A percentile compares a stretch with the other conserved stretches of the same genome.
phyloP scores from a whole-genome alignment of 2,888 invertebrate genomes.

The Maniola hyperantus region DNA sequence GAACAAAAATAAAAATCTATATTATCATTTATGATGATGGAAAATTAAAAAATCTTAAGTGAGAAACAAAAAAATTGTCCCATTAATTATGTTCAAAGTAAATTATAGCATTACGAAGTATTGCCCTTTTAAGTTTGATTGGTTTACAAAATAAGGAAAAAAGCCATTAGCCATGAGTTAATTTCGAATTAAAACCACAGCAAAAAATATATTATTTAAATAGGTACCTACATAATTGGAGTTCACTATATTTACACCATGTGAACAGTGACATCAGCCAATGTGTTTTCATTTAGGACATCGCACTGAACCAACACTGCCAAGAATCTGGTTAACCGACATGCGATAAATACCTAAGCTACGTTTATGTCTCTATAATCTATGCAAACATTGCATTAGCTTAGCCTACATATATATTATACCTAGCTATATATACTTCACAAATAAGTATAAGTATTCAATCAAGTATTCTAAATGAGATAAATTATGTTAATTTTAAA shows the following conservation, averaged over 20 bases:
- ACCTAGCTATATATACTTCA: neutral
- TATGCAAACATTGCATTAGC: constrained; percentile 12
- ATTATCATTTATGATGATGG: no score
- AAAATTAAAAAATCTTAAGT: no score
- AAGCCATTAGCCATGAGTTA: neutral
- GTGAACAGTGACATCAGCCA: constrained; percentile 43
- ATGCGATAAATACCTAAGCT: constrained; percentile 29
- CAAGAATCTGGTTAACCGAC: constrained; percentile 37
- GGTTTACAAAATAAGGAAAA: constrained; percentile 4
- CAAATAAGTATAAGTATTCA: neutral
- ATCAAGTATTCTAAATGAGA: no score
- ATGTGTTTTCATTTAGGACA: constrained; percentile 41
- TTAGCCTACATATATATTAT: neutral
- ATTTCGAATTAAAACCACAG: constrained; percentile 13
- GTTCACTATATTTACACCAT: constrained; percentile 21
- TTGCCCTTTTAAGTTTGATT: constrained; percentile 8
- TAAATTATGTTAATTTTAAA: no score
- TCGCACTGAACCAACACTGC: constrained; percentile 31
- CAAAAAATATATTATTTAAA: neutral
- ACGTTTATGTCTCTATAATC: constrained; percentile 4
- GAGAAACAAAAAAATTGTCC: no score
- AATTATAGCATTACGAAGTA: neutral
- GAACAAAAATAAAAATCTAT: no score
- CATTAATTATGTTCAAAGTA: neutral
- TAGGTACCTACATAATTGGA: constrained; percentile 13